Evolutionary conservation across 2,113 vertebrate genomes (phyloP), one percentile per base, ranked within the genome.

Genomic region (Oreotragus oreotragus): DNA sequence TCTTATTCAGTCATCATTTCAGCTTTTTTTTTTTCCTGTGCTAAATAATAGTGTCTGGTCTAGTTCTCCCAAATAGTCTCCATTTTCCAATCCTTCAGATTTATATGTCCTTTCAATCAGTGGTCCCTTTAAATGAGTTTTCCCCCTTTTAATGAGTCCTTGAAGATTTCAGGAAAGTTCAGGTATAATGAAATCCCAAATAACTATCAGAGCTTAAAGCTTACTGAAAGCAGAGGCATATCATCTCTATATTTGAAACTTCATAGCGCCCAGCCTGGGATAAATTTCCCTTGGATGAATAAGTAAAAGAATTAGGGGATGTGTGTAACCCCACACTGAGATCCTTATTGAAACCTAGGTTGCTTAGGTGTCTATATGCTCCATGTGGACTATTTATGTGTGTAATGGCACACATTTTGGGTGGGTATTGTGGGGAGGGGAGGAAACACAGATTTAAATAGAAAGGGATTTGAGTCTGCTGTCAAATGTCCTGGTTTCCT

Each of bases 1-100:
- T 77, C 90, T 96, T 94, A 98, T 97, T 97, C 97, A 97, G 89
- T 90, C 64, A 93, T 97, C 96, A 96, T 53, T 49, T 84, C 47
- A 81, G 94, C 88, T 36, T 81, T 94, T 93, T 76, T 64, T 30
- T 70, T 43, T 2, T 7, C 21, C 79, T 96, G 77, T 87, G 77
- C 83, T 96, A 94, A 97, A 96, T 95, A 95, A 90, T 6, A 95
- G 92, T 85, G 49, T 77, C 92, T 92, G 60, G 55, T 97, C 70
- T 53, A 12, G 47, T 47, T 73, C 85, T 91, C 51, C 43, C 60
- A 88, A 73, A 80, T 47, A 88, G 83, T 62, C 25, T 45, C 70
- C 77, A 91, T 92, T 97, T 98, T 64, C 94, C 12, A 94, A 30
- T 86, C 85, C 81, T 98, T 95, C 94, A 55, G n/a, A 62, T 86